Percentiles rank a stretch among this genome's conserved stretches.
These are phyloP conservation scores for Octodonta nipae DNA, from an alignment of 2,888 invertebrate genomes.

Conservation along the genomic window DNA sequence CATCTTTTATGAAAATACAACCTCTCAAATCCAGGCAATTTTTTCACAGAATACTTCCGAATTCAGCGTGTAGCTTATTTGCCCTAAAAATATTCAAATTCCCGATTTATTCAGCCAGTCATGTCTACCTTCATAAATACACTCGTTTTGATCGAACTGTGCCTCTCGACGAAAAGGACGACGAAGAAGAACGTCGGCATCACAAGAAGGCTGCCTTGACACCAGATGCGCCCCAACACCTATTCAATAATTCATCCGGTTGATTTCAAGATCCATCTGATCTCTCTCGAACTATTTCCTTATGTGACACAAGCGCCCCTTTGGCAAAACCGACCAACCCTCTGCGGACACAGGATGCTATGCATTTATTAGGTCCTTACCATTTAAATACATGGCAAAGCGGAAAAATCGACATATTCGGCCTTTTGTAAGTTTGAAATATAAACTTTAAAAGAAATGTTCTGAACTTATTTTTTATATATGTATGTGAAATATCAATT, in stretches of 20 bases:
- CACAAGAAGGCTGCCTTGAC: constrained; percentile 18
- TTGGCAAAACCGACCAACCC: too few species aligned
- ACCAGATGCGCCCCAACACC: constrained; percentile 25
- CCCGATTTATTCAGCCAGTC: constrained; percentile 20
- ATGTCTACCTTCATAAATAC: constrained; percentile 25
- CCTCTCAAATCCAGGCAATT: too few species aligned
- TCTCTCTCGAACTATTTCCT: constrained; percentile 17
- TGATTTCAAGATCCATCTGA: constrained; percentile 25
- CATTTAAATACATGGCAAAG: too few species aligned
- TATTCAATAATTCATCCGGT: constrained; percentile 25
- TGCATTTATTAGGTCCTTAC: too few species aligned
- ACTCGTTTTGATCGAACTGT: constrained; percentile 22
- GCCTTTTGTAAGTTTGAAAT: too few species aligned
- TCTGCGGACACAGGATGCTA: too few species aligned
- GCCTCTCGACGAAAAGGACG: constrained; percentile 17
- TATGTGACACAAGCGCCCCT: constrained; percentile 11
- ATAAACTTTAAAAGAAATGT: too few species aligned
- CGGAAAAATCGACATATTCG: too few species aligned
- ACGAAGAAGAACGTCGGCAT: constrained; percentile 14
- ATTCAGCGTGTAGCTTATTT: neutral
- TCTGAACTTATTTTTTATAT: too few species aligned
- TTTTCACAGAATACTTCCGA: neutral
- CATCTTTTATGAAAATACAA: too few species aligned
- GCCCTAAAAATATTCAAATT: neutral
- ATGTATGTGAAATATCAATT: too few species aligned